A percentile compares a stretch with the other conserved stretches of the same genome.
These are phyloP conservation scores for Nestor notabilis DNA, from an alignment of 2,113 vertebrate genomes.

Conservation along the genomic window DNA sequence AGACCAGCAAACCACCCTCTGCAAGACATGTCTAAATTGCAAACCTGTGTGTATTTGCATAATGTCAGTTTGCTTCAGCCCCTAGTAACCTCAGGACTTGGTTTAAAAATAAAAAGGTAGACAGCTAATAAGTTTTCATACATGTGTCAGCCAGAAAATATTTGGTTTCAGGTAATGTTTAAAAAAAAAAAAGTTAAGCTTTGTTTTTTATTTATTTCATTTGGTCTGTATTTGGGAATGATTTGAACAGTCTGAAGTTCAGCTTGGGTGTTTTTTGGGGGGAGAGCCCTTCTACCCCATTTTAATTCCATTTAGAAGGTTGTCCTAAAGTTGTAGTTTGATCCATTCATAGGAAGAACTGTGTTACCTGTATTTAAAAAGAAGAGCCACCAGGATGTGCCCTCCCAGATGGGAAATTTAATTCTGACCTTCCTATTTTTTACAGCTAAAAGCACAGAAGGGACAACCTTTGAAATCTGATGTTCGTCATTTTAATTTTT, in stretches of 20 bases:
- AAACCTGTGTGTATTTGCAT: slow-evolving; percentile 69
- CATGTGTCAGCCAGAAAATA: slow-evolving; percentile 73
- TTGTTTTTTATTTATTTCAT: slow-evolving; percentile 80
- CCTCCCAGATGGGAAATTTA: slow-evolving; percentile 48
- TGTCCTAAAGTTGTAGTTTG: slow-evolving; percentile 73
- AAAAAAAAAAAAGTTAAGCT: slow-evolving; percentile 58
- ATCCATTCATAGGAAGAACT: slow-evolving; percentile 67
- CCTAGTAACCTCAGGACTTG: slow-evolving; percentile 82
- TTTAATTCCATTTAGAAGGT: slow-evolving; percentile 75
- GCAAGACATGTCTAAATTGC: slow-evolving; percentile 73
- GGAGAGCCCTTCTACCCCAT: slow-evolving; percentile 71
- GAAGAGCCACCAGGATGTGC: slow-evolving; percentile 56
- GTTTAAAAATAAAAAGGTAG: slow-evolving; percentile 73
- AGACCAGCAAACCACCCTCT: slow-evolving; percentile 81
- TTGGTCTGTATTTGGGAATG: slow-evolving; percentile 75
- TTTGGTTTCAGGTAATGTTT: slow-evolving; percentile 77
- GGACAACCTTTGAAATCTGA: slow-evolving; percentile 76
- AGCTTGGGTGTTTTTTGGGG: slow-evolving; percentile 78
- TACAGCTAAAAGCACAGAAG: slow-evolving; percentile 80
- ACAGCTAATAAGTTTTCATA: slow-evolving; percentile 79
- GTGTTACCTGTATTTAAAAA: slow-evolving; percentile 58
- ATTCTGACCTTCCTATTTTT: slow-evolving; percentile 67
- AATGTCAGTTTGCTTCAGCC: slow-evolving; percentile 77
- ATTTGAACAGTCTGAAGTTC: slow-evolving; percentile 76
- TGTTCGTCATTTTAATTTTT: slow-evolving; percentile 69